These are phyloP conservation scores for Cygnus olor DNA, from an alignment of 2,797 vertebrate species.

Conservation along the genomic window DNA sequence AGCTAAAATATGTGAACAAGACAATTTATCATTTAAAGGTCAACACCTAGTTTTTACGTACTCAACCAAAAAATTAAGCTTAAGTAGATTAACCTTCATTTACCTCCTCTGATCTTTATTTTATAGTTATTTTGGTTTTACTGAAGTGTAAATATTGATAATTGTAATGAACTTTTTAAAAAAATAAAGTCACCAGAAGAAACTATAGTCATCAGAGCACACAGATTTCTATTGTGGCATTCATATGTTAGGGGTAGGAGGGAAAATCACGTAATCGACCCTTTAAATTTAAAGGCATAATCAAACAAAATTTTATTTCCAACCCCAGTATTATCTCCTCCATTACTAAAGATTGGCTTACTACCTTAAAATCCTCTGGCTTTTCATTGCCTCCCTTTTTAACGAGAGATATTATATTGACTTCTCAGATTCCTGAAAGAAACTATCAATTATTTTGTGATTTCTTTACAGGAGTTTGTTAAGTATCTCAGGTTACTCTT, in stretches of 20 bases:
- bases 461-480: background rate
- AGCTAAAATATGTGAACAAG: background rate
- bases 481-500: background rate
- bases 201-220: background rate
- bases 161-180: background rate
- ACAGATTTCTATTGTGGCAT: background rate
- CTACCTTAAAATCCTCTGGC: background rate
- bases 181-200: background rate
- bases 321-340: background rate
- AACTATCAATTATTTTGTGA: background rate
- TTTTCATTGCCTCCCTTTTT: background rate
- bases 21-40: conserved; percentile 10
- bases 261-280: rapidly evolving
- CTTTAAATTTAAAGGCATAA: background rate
- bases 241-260: background rate
- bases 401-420: background rate
- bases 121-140: background rate
- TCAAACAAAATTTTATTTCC: background rate
- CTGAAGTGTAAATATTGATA: background rate
- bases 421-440: background rate
- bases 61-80: background rate
- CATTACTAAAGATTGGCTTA: background rate
- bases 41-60: background rate
- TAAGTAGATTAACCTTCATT: background rate
- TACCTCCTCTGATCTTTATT: background rate